Evolutionary conservation across 2,888 invertebrate genomes (phyloP), one percentile per base, ranked within the genome.

Genomic region (Leptinotarsa tumamoca): DNA sequence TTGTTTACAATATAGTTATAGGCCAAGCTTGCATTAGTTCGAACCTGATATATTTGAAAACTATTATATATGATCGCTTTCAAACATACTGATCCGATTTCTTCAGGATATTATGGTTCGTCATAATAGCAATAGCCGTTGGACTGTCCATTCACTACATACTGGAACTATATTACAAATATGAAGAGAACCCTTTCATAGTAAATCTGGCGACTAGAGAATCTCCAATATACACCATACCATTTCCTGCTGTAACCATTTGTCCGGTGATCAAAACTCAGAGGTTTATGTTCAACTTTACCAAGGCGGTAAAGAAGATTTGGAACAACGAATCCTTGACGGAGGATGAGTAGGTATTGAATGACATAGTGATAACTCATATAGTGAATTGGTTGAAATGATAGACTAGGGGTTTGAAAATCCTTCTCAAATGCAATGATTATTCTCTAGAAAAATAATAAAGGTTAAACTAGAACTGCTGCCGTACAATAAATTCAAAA

Each of bases 191-290:
- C 83, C 94, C 94, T 1, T 94, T 94, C 0, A 94, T 94, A 82
- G 94, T 94, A 4, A 94, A 92, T 83, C 94, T 94, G 83, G 93
- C 93, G 1, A 94, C 94, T 84, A 92, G 92, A 70, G 91, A 93
- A 0, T 94, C 93, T 14, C 91, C 92, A 2, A 91, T 92, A 71
- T 92, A 91, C 90, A 89, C 90, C 86, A 91, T 92, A 66, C 87
- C 88, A 4, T 88, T 88, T 83, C 88, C 88, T 7, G 86, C 87
- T 4, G 84, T 88, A 3, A 88, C 88, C 1, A 84, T 88, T 73
- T 88, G 88, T 74, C 84, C 83, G 0, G 66, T 51, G 51, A 27
- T 71, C 0, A 84, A 84, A 74, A 50, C 78, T 0, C 89, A 90
- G 78, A 91, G 91, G 83, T 88, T 88, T 0, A 86, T 90, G 54